Evolutionary conservation across 2,888 invertebrate species (phyloP).

Genomic region (Nineta flava): DNA sequence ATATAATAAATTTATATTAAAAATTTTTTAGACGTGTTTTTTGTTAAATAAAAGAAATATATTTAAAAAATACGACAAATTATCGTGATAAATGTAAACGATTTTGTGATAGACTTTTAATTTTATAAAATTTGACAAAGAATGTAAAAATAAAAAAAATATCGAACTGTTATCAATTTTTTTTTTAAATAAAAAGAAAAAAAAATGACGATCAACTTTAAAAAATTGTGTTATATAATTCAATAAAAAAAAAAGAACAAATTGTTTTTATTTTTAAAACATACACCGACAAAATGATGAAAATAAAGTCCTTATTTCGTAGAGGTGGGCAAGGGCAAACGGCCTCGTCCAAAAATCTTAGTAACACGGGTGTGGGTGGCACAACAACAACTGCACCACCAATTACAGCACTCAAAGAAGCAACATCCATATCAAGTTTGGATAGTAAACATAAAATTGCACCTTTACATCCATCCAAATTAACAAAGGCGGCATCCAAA

Average conservation of each 20-base stretch:
- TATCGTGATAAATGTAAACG: no score
- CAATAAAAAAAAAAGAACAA: background rate
- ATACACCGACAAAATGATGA: slow-evolving; percentile 55
- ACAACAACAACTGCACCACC: no score
- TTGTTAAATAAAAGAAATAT: no score
- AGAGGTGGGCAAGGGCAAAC: slow-evolving; percentile 52
- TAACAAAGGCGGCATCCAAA: slow-evolving; percentile 35
- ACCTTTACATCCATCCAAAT: slow-evolving; percentile 29
- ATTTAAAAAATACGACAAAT: no score
- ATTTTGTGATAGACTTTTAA: no score
- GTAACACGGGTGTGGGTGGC: slow-evolving; percentile 5
- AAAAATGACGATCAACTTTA: background rate
- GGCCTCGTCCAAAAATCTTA: slow-evolving; percentile 21
- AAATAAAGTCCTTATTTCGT: slow-evolving; percentile 82
- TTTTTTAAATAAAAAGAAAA: background rate
- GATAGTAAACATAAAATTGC: slow-evolving; percentile 41
- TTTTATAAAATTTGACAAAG: background rate
- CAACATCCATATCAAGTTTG: slow-evolving; percentile 48
- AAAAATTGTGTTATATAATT: background rate
- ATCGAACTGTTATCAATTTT: background rate
- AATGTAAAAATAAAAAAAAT: background rate
- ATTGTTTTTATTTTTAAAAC: slow-evolving; percentile 12
- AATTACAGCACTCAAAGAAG: slow-evolving; percentile 30
- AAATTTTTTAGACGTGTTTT: no score
- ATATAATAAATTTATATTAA: no score